Percentiles rank a stretch among this genome's conserved stretches.
These are phyloP conservation scores for Apostichopus parvimensis DNA, from an alignment of 35 echinoderm and acorn worm genomes.

Conservation along the genomic window DNA sequence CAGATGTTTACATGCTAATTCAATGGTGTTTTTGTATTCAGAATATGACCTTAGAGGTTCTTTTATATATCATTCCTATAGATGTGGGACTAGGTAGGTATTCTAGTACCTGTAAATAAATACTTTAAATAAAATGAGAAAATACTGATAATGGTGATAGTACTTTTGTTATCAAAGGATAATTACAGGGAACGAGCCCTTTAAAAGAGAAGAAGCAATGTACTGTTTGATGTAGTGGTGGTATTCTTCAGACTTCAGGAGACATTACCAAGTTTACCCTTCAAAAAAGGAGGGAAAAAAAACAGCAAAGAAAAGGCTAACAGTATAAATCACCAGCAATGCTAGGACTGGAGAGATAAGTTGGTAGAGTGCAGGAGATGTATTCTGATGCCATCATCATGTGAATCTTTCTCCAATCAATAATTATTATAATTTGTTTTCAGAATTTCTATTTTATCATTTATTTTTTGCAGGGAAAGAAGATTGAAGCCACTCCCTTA, in stretches of 20 bases:
- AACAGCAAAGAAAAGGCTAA: not conserved
- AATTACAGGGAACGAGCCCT: not conserved
- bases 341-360: not conserved
- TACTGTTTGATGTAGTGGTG: too few relatives aligned
- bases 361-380: too few relatives aligned
- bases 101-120: too few relatives aligned
- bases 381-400: too few relatives aligned
- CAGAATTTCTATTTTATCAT: not conserved
- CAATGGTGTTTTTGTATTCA: too few relatives aligned
- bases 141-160: not conserved
- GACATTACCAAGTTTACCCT: not conserved
- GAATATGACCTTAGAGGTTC: too few relatives aligned
- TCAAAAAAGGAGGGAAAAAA: too few relatives aligned
- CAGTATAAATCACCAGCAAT: not conserved
- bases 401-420: not conserved
- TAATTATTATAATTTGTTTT: not conserved
- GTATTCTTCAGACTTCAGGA: not conserved
- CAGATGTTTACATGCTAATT: too few relatives aligned
- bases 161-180: not conserved
- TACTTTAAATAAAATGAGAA: too few relatives aligned
- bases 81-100: too few relatives aligned
- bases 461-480: conserved; percentile 70
- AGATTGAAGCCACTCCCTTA: conserved; percentile 91
- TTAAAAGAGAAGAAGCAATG: not conserved
- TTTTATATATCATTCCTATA: too few relatives aligned